Percentiles rank a stretch among this genome's conserved stretches.
phyloP scores from a whole-genome alignment of 2,888 invertebrate genomes.

The Azorinus chamasolen region DNA sequence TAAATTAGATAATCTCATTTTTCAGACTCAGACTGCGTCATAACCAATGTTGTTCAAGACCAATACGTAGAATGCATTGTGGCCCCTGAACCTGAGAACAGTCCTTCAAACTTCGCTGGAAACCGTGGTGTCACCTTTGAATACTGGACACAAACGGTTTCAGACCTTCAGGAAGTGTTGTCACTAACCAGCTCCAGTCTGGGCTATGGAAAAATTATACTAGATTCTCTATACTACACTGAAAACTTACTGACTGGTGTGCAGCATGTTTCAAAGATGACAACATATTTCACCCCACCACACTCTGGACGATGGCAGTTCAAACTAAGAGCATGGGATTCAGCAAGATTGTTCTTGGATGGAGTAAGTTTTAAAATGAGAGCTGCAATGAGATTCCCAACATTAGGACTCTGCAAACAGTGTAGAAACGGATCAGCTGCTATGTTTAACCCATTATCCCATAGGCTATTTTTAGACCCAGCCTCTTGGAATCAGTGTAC shows the following conservation, averaged over 20 bases:
- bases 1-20: no score
- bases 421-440: no score
- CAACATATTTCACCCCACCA: constrained; percentile 72
- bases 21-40: constrained; percentile 46
- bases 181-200: constrained; percentile 34
- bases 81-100: constrained; percentile 17
- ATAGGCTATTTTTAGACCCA: no score
- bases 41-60: constrained; percentile 30
- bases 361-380: no score
- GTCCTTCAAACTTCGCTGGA: constrained; percentile 43
- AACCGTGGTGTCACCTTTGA: constrained; percentile 66
- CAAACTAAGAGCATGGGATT: constrained; percentile 69
- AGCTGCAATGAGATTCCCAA: no score
- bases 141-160: constrained; percentile 41
- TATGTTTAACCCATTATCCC: no score
- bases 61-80: constrained; percentile 49
- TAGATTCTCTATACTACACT: constrained; percentile 61
- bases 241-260: constrained; percentile 50
- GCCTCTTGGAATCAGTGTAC: no score
- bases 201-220: constrained; percentile 46
- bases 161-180: constrained; percentile 17
- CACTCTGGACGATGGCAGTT: constrained; percentile 70
- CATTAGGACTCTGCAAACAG: no score
- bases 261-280: constrained; percentile 62
- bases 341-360: constrained; percentile 64